phyloP scores from a whole-genome alignment of 2,888 invertebrate species.

The Bombylius discolor region DNA sequence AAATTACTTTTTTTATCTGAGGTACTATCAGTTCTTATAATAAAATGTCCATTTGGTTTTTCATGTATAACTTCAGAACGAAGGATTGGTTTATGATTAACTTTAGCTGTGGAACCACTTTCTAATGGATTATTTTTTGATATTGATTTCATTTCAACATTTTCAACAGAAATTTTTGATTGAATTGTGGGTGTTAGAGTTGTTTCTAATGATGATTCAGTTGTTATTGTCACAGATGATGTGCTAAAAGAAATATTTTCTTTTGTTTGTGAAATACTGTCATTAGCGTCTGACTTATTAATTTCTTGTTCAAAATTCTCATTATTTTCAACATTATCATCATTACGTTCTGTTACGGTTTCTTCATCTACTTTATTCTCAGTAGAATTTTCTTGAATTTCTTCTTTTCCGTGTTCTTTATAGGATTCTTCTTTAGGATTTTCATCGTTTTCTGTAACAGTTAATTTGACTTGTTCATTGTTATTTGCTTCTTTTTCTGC shows the following conservation, averaged over 20 bases:
- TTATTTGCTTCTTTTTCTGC: too few species aligned
- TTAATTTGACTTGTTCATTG: too few species aligned
- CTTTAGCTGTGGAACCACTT: too few species aligned
- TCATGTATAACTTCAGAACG: conserved; percentile 4
- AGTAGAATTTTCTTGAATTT: not conserved
- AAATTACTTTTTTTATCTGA: not conserved
- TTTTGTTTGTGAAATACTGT: too few species aligned
- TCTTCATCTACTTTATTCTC: not conserved
- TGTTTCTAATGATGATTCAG: not conserved
- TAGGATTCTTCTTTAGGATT: not conserved
- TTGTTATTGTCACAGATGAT: too few species aligned
- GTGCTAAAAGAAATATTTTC: too few species aligned
- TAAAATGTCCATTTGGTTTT: conserved; percentile 4
- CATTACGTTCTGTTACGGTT: not conserved
- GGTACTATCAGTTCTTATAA: not conserved
- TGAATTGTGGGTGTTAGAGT: not conserved
- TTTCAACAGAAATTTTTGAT: not conserved
- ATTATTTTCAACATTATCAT: not conserved
- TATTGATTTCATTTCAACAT: too few species aligned
- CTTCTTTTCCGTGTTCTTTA: not conserved
- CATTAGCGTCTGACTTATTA: too few species aligned
- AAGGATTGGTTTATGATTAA: not conserved
- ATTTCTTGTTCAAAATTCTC: not conserved
- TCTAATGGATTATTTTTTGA: too few species aligned
- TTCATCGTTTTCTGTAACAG: not conserved